Conservation (phyloP, 2,797 vertebrate genomes). For the Myotis myotis region DNA sequence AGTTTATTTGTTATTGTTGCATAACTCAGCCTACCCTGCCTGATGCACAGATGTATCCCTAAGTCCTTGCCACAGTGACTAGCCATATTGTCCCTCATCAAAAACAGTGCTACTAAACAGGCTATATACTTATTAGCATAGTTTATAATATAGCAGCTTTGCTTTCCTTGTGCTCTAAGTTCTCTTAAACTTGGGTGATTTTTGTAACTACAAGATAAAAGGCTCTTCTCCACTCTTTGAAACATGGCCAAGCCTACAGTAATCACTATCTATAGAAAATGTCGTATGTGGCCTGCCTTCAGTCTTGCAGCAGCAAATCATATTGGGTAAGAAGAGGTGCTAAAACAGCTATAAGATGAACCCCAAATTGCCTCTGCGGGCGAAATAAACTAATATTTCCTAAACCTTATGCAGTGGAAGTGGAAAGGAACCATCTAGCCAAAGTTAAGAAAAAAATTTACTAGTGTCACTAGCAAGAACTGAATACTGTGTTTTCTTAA, state of each 20-base stretch:
- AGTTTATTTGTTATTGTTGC: not conserved
- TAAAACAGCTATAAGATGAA: not conserved
- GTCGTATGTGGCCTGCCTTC: not conserved
- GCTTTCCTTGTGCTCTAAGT: not conserved
- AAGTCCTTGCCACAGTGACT: not conserved
- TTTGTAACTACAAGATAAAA: not conserved
- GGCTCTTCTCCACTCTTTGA: not conserved
- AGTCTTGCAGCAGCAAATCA: not conserved
- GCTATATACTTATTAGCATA: not conserved
- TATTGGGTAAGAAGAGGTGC: not conserved
- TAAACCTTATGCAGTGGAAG: not conserved
- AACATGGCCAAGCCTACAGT: not conserved
- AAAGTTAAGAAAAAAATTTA: slow-evolving; percentile 29
- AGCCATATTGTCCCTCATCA: not conserved
- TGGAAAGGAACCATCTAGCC: not conserved
- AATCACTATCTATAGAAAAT: not conserved
- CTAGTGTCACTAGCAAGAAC: slow-evolving; percentile 18
- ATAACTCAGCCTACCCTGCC: not conserved
- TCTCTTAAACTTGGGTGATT: not conserved
- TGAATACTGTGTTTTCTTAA: not conserved
- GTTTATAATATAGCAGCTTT: not conserved
- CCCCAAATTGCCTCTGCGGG: not conserved
- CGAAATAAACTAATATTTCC: slow-evolving; percentile 6
- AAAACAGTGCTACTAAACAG: not conserved
- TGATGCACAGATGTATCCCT: not conserved